Conservation (phyloP, 2,113 vertebrate species). For the Cryptomyrus ogoouensis region DNA sequence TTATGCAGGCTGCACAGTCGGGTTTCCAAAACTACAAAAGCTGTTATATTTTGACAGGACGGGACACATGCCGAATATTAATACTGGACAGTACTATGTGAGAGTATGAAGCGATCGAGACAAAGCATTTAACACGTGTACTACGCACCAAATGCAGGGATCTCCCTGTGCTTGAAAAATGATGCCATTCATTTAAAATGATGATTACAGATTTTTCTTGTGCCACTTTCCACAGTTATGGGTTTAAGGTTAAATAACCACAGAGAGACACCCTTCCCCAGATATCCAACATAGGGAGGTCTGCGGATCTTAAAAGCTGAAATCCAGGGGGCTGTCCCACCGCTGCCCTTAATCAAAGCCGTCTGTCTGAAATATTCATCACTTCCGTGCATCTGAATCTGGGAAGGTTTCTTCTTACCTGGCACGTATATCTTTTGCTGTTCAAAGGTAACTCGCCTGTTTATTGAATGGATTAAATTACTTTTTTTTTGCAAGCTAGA, state of each 20-base stretch:
- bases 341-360: constrained; percentile 13
- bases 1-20: neutral
- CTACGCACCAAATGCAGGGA: neutral
- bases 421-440: neutral
- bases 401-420: neutral
- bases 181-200: neutral
- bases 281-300: neutral
- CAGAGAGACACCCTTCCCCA: neutral
- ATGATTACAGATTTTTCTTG: neutral
- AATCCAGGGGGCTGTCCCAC: neutral
- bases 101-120: neutral
- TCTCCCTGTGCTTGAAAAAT: neutral
- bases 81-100: neutral
- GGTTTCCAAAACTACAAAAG: neutral
- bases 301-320: neutral
- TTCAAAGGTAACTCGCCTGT: neutral
- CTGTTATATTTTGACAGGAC: neutral
- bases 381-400: constrained; percentile 40
- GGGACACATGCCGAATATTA: neutral
- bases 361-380: constrained; percentile 9
- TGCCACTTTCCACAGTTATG: neutral
- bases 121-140: neutral
- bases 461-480: neutral
- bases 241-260: neutral
- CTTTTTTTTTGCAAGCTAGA: neutral